Evolutionary conservation across 2,888 invertebrate genomes (phyloP).

Genomic region (Meliscaeva auricollis): DNA sequence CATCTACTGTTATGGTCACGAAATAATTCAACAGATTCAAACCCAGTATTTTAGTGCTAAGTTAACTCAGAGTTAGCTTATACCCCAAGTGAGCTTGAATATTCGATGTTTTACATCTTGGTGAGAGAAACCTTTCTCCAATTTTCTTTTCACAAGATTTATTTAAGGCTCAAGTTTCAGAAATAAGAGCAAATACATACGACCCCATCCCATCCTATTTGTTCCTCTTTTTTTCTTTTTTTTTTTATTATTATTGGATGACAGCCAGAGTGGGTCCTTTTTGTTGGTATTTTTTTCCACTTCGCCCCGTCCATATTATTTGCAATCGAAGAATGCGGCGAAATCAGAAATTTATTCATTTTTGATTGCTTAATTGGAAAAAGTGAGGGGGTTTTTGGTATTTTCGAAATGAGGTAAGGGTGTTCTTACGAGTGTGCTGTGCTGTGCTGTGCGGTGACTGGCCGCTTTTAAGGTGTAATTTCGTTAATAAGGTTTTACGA

Average conservation of each 20-base stretch:
- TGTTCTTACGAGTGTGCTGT: not conserved
- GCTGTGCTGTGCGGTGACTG: not conserved
- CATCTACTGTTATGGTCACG: too few species aligned
- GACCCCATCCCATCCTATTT: not conserved
- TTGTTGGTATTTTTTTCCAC: conserved; percentile 5
- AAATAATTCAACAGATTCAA: too few species aligned
- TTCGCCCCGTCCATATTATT: not conserved
- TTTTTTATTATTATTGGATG: not conserved
- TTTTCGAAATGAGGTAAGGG: not conserved
- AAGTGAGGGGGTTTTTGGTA: not conserved
- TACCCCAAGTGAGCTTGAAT: too few species aligned
- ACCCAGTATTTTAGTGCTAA: too few species aligned
- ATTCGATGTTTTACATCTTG: too few species aligned
- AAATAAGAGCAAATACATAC: not conserved
- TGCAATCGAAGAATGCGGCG: conserved; percentile 7
- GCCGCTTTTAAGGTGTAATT: conserved; percentile 39
- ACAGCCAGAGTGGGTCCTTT: not conserved
- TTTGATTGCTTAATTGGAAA: conserved; percentile 65
- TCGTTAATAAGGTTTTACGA: conserved; percentile 48
- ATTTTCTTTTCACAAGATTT: too few species aligned
- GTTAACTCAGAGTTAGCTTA: too few species aligned
- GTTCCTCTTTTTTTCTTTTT: not conserved
- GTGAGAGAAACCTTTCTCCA: too few species aligned
- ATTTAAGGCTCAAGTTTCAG: not conserved
- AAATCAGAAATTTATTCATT: conserved; percentile 63